These are phyloP conservation scores for Coboldia fuscipes DNA, from an alignment of 1,140 invertebrate species.

Conservation along the genomic window DNA sequence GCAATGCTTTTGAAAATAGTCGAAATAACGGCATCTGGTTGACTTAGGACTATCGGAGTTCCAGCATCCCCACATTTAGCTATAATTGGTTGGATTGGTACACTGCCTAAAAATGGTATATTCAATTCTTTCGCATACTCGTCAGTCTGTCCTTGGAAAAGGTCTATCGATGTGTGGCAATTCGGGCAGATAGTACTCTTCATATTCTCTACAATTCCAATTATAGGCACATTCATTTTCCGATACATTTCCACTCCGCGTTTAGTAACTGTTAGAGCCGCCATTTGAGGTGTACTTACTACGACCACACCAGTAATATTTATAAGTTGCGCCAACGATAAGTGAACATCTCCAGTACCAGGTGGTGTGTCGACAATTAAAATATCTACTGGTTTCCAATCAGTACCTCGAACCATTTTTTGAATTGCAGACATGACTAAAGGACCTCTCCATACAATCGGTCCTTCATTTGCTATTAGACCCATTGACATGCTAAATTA, in stretches of 20 bases:
- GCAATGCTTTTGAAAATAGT: too few species aligned
- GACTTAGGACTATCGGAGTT: constrained; percentile 49
- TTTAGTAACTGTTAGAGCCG: constrained; percentile 57
- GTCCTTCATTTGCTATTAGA: constrained; percentile 49
- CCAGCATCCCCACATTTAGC: constrained; percentile 49
- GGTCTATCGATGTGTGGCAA: constrained; percentile 35
- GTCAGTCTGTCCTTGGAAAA: constrained; percentile 35
- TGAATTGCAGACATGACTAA: constrained; percentile 91
- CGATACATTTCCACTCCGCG: constrained; percentile 62
- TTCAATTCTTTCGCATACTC: constrained; percentile 28
- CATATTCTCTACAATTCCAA: constrained; percentile 78
- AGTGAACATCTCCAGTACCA: constrained; percentile 76
- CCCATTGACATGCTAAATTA: constrained; percentile 70
- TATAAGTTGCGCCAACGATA: constrained; percentile 71
- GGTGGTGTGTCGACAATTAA: constrained; percentile 77
- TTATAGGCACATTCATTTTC: constrained; percentile 54
- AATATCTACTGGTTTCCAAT: constrained; percentile 62
- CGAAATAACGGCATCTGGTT: too few species aligned
- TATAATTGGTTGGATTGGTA: constrained; percentile 52
- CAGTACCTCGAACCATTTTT: constrained; percentile 56
- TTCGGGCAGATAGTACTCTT: constrained; percentile 44
- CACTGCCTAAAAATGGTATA: constrained; percentile 37
- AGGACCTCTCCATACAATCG: constrained; percentile 73
- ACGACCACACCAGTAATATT: constrained; percentile 57
- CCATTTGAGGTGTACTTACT: constrained; percentile 68